Percentiles rank a stretch among this genome's conserved stretches.
phyloP scores from a whole-genome alignment of 2,888 invertebrate genomes.

The Tineola bisselliella region DNA sequence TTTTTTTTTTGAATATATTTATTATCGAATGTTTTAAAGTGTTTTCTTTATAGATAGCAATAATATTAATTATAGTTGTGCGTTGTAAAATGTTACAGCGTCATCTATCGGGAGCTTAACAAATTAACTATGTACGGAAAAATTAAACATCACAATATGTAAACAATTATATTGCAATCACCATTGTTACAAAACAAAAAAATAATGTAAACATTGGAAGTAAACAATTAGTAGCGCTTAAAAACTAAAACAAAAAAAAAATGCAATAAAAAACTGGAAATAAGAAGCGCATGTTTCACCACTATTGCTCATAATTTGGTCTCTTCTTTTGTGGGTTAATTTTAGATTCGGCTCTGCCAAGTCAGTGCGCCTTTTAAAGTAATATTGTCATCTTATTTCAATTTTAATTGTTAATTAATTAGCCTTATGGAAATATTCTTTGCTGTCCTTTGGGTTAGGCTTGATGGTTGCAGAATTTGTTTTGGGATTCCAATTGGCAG shows the following conservation, averaged over 20 bases:
- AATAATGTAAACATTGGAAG: not conserved
- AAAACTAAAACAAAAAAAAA: not conserved
- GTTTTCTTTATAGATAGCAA: too few relatives aligned
- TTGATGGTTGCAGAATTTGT: conserved; percentile 87
- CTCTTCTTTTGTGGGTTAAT: too few relatives aligned
- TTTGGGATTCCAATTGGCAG: conserved; percentile 93
- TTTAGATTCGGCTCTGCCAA: too few relatives aligned
- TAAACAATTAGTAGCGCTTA: not conserved
- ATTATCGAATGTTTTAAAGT: not conserved
- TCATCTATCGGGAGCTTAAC: too few relatives aligned
- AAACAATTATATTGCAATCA: not conserved
- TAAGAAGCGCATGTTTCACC: not conserved
- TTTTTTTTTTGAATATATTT: not conserved
- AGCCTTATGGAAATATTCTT: conserved; percentile 83
- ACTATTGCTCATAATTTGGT: too few relatives aligned
- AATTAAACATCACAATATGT: not conserved
- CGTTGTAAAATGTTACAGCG: too few relatives aligned
- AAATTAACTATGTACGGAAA: not conserved
- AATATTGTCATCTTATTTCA: too few relatives aligned
- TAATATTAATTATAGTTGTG: too few relatives aligned
- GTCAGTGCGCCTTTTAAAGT: too few relatives aligned
- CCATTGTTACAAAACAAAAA: not conserved
- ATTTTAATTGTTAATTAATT: conserved; percentile 8
- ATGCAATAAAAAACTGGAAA: not conserved
- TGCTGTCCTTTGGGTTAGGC: conserved; percentile 85